These are phyloP conservation scores for Therioaphis trifolii DNA, from an alignment of 2,888 invertebrate genomes.

Conservation along the genomic window DNA sequence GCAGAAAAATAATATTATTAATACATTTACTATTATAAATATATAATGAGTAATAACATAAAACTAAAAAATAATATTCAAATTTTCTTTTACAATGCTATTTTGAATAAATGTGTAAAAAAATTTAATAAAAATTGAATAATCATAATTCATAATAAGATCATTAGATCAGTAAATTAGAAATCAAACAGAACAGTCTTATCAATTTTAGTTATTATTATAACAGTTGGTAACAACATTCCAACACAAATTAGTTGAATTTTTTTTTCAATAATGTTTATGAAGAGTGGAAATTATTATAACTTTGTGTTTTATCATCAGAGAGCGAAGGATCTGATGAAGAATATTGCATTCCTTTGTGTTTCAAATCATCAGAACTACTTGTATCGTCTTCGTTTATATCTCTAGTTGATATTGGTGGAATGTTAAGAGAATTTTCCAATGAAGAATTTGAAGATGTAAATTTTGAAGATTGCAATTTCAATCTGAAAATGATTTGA, in stretches of 20 bases:
- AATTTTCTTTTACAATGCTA: too few species aligned
- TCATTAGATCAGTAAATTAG: constrained; percentile 33
- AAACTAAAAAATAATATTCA: too few species aligned
- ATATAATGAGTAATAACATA: too few species aligned
- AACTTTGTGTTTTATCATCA: background rate
- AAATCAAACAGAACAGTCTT: constrained; percentile 44
- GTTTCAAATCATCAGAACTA: constrained; percentile 24
- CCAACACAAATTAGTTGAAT: background rate
- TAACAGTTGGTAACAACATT: constrained; percentile 31
- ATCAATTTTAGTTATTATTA: constrained; percentile 12
- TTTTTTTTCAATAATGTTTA: background rate
- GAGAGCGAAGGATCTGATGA: constrained; percentile 32
- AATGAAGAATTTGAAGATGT: constrained; percentile 44
- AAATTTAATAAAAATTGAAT: background rate
- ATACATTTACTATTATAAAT: too few species aligned
- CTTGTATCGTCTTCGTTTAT: background rate
- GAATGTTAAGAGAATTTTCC: constrained; percentile 5
- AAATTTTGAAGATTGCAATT: constrained; percentile 31
- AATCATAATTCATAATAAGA: background rate
- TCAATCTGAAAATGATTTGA: constrained; percentile 19
- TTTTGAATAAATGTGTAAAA: too few species aligned
- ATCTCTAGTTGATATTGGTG: background rate
- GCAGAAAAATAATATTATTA: too few species aligned
- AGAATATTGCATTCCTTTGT: background rate
- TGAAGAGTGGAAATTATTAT: constrained; percentile 31